phyloP scores from a whole-genome alignment of 1,140 invertebrate species.

The Drosophila nasuta region DNA sequence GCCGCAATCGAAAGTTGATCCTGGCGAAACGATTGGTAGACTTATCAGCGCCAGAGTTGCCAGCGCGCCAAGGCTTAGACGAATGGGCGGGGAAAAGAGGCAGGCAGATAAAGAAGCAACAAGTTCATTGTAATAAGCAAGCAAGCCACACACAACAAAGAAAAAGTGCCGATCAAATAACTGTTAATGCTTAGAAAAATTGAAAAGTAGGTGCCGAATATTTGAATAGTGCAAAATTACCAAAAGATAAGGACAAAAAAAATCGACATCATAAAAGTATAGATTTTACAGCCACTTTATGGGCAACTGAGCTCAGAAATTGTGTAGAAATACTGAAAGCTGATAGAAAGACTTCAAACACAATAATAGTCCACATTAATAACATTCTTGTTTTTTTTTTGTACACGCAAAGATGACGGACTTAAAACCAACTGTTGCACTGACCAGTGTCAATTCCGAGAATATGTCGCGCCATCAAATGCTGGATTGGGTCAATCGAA shows the following conservation, averaged over 20 bases:
- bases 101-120: background rate
- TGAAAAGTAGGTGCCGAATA: conserved; percentile 1
- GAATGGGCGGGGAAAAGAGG: background rate
- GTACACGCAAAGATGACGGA: conserved; percentile 90
- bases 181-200: background rate
- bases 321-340: background rate
- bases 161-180: conserved; percentile 6
- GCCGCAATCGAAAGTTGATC: conserved; percentile 12
- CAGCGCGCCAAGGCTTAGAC: background rate
- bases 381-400: background rate
- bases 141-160: background rate
- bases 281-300: conserved; percentile 13
- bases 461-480: conserved; percentile 99
- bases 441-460: conserved; percentile 97
- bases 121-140: background rate
- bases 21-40: conserved; percentile 2
- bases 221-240: background rate
- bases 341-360: background rate
- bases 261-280: background rate
- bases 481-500: conserved; percentile 99
- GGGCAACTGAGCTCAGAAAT: background rate
- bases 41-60: conserved; percentile 3
- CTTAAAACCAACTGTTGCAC: conserved; percentile 92
- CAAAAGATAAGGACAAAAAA: background rate
- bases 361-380: background rate